Base-by-base conservation (phyloP, 2,113 vertebrate genomes). In the Seriola quinqueradiata region DNA sequence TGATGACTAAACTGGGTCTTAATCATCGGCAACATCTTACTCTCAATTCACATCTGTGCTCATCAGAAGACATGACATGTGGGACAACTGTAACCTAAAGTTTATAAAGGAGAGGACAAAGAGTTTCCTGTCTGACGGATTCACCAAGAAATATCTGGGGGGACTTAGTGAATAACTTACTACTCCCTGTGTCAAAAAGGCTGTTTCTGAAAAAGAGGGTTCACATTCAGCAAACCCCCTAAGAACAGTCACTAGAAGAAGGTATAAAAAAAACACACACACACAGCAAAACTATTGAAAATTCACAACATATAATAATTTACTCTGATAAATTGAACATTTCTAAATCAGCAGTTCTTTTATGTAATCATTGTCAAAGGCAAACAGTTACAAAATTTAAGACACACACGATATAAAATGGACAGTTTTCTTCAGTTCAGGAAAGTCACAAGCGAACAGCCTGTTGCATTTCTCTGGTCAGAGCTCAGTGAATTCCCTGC, bases 341-440 rank as follows among this genome's bases (percentile, higher is more conserved):
- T 71, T 66, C 40, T 3, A 70, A 75, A 85, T 73, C 23, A 38
- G 5, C 34, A 46, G 52, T 88, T 75, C 60, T 70, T 86, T 70
- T 55, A 52, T 46, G 34, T n/a, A 61, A 44, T 80, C 32, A 17
- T 40, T 76, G 28, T 60, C 65, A 85, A 93, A 91, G 84, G 91
- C 88, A 83, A 84, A 84, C 55, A 74, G 54, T 80, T 60, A 85
- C n/a, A 85, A 75, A 70, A 75, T 65, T 0, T 86, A 93, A 90
- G 86, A 92, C 84, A 86, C 83, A 77, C n/a, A 68, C 79, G 28
- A 80, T 54, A 58, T 4, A 79, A 80, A 52, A 57, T 38, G 7
- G 46, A 83, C 46, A 69, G 25, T 65, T 78, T 77, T 52, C 50
- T 32, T 28, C 65, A n/a, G 42, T 81, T 82, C 32, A 64, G 28